These are phyloP conservation scores for Xylota segnis DNA, from an alignment of 2,888 invertebrate genomes.

Conservation along the genomic window DNA sequence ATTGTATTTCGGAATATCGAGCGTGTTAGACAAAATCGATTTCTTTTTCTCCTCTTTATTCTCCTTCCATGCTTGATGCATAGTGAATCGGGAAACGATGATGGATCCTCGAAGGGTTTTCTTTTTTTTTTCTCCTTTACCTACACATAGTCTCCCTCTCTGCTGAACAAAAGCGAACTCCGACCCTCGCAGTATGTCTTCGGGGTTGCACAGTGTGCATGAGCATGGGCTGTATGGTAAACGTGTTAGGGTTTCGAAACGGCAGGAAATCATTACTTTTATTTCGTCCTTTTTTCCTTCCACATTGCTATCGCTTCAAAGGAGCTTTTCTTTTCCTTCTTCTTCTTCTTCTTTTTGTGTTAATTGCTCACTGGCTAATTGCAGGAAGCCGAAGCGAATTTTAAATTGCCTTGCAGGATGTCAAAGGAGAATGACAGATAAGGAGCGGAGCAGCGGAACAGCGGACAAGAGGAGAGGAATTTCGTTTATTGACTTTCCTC, in stretches of 20 bases:
- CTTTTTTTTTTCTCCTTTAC: background rate
- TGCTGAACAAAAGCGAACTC: constrained; percentile 29
- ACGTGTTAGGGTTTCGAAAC: constrained; percentile 64
- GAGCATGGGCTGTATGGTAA: constrained; percentile 35
- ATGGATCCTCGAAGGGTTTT: constrained; percentile 62
- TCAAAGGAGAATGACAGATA: constrained; percentile 60
- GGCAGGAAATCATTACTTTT: constrained; percentile 75
- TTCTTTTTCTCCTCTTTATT: constrained; percentile 23
- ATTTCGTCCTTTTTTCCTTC: constrained; percentile 63
- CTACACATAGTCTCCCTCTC: constrained; percentile 2
- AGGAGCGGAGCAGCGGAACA: background rate
- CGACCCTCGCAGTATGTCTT: constrained; percentile 26
- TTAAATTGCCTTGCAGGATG: constrained; percentile 72
- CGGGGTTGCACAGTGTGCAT: constrained; percentile 37
- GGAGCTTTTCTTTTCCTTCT: constrained; percentile 55
- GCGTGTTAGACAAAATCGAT: constrained; percentile 67
- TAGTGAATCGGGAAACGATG: constrained; percentile 64
- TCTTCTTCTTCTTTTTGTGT: constrained; percentile 61
- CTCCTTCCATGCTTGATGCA: constrained; percentile 26
- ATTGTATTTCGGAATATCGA: constrained; percentile 29
- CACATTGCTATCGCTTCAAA: constrained; percentile 47
- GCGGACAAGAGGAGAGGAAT: background rate
- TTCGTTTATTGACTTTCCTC: constrained; percentile 25
- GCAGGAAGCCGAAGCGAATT: constrained; percentile 73
- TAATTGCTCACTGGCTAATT: constrained; percentile 76